Evolutionary conservation across 2,888 invertebrate genomes (phyloP).

Genomic region (Netelia inedita): DNA sequence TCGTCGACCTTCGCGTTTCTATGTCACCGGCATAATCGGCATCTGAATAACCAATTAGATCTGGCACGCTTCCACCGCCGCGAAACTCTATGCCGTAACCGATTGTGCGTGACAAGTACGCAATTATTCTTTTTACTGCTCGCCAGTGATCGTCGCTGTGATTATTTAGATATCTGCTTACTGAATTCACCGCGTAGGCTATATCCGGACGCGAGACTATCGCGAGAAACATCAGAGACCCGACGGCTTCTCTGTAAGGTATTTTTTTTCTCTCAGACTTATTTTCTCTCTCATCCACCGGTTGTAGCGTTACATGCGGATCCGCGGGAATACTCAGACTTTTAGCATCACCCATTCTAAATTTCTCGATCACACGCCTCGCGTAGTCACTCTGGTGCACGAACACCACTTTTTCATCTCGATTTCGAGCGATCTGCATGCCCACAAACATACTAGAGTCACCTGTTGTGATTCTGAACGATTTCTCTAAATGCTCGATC

Average conservation of each 20-base stretch:
- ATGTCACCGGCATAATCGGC: not conserved
- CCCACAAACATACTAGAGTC: conserved; percentile 57
- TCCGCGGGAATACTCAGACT: conserved; percentile 50
- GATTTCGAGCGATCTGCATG: conserved; percentile 67
- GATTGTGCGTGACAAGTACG: not conserved
- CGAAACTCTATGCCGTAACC: not conserved
- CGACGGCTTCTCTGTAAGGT: conserved; percentile 14
- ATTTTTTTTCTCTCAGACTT: conserved; percentile 16
- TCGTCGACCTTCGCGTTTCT: not conserved
- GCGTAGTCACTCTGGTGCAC: conserved; percentile 66
- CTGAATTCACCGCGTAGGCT: not conserved
- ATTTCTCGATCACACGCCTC: conserved; percentile 54
- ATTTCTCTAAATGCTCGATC: not conserved
- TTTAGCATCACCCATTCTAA: conserved; percentile 60
- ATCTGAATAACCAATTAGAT: not conserved
- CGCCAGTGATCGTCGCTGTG: not conserved
- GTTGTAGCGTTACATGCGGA: conserved; percentile 35
- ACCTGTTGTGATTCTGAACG: conserved; percentile 62
- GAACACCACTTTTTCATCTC: conserved; percentile 51
- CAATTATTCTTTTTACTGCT: not conserved
- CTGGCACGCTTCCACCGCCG: not conserved
- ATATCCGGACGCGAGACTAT: conserved; percentile 3
- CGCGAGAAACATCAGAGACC: conserved; percentile 4
- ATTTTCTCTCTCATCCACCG: not conserved
- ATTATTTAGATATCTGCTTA: not conserved